phyloP scores from a whole-genome alignment of 2,113 vertebrate genomes.

The Cavia porcellus region DNA sequence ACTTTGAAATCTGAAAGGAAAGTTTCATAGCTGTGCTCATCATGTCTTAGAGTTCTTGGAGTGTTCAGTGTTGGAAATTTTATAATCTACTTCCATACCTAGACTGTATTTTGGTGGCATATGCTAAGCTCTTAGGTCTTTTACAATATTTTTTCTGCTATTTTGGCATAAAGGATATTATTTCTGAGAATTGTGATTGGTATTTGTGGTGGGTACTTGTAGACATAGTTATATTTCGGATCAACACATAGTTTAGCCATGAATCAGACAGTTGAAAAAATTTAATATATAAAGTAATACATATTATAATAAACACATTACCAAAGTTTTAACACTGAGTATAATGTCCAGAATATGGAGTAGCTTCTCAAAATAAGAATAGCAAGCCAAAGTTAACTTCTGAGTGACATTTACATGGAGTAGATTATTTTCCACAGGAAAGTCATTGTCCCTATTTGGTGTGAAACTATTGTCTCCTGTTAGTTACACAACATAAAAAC shows the following conservation, averaged over 20 bases:
- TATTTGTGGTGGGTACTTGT: neutral
- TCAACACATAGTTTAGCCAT: neutral
- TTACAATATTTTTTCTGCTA: neutral
- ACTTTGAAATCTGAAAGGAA: no score
- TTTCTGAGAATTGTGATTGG: neutral
- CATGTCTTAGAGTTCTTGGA: neutral
- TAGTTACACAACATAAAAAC: neutral
- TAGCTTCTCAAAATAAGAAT: neutral
- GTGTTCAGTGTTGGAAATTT: neutral
- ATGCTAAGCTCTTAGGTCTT: neutral
- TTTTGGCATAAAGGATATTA: neutral
- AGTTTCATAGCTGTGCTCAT: neutral
- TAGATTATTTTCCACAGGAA: neutral
- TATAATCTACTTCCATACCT: neutral
- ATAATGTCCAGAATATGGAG: neutral
- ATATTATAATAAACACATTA: neutral
- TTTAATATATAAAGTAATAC: neutral
- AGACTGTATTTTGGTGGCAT: neutral
- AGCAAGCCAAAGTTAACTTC: neutral
- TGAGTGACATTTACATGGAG: neutral
- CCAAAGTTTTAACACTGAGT: neutral
- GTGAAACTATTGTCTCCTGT: neutral
- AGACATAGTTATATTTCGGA: neutral
- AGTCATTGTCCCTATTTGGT: neutral
- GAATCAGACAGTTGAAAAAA: neutral